Base-by-base conservation (phyloP, 2,113 vertebrate genomes). In the Chascanopsetta lugubris region DNA sequence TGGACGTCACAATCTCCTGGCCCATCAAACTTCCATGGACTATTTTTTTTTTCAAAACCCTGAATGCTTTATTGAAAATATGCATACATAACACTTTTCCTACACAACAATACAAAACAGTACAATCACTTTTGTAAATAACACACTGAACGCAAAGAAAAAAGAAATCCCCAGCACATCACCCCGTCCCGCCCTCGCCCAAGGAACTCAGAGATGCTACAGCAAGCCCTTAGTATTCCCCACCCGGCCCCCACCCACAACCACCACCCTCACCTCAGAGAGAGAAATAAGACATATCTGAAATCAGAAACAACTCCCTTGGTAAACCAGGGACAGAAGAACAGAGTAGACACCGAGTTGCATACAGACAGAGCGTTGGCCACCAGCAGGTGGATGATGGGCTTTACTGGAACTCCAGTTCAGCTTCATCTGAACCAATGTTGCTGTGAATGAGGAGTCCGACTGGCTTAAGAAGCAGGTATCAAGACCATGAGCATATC, bases 61-160 rank as follows among this genome's bases (percentile, higher is more conserved):
- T 92, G 92, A 92, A 92, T 90, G 79, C 87, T 93, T 93, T 93
- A 93, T 93, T 93, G 90, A 93, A 93, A 93, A 93, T 93, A 93
- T 92, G 88, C 89, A 91, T 91, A 93, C 90, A 89, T 88, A 78
- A 92, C 92, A 92, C 86, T 92, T 92, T 88, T 91, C 88, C 91
- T 93, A 92, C 90, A 91, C 89, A 91, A 91, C 86, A 86, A 90
- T 92, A 93, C 92, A 93, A 93, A 93, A 93, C 92, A 91, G 76
- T 93, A 93, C 91, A 93, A 91, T 92, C 91, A 93, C 91, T 89
- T 90, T 88, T 89, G 68, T 83, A 86, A 90, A 89, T 86, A 72
- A 83, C 80, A 85, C 83, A 89, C 72, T 77, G 38, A 87, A 80
- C 32, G 81, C 78, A 82, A 84, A 87, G 15, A 38, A n/a, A n/a